Percentiles rank a stretch among this genome's conserved stretches.
These are phyloP conservation scores for Eupithecia vulgata DNA, from an alignment of 2,888 invertebrate genomes.

Conservation along the genomic window DNA sequence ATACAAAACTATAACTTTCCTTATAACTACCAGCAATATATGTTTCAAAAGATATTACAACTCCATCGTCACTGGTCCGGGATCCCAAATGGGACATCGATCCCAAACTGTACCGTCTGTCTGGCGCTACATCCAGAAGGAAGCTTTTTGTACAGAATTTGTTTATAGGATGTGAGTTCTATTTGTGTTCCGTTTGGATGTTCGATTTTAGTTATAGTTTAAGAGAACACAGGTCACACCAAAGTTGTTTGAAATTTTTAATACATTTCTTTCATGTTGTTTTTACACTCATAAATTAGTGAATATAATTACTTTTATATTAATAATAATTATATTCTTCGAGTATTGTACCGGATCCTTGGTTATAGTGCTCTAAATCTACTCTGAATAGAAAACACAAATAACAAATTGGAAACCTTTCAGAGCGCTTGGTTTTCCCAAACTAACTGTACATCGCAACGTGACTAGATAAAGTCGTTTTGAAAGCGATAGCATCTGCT, in stretches of 20 bases:
- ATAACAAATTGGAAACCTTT: slow-evolving; percentile 55
- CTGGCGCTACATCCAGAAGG: slow-evolving; percentile 59
- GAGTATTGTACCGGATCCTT: background rate
- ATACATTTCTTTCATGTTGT: background rate
- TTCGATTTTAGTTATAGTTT: slow-evolving; percentile 8
- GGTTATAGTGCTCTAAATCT: slow-evolving; percentile 33
- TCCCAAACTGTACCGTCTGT: slow-evolving; percentile 64
- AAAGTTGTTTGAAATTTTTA: background rate
- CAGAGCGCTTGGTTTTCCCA: slow-evolving; percentile 55
- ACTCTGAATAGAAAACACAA: slow-evolving; percentile 48
- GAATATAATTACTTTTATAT: too few species aligned
- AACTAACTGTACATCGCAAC: slow-evolving; percentile 63
- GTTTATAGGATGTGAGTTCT: slow-evolving; percentile 32
- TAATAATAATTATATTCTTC: too few species aligned
- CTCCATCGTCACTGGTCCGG: slow-evolving; percentile 60
- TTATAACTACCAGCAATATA: slow-evolving; percentile 37
- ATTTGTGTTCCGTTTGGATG: slow-evolving; percentile 22
- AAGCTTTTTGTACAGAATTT: slow-evolving; percentile 46
- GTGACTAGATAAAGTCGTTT: slow-evolving; percentile 66
- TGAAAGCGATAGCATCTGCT: slow-evolving; percentile 60
- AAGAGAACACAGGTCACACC: background rate
- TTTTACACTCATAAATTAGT: too few species aligned
- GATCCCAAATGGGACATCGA: slow-evolving; percentile 71
- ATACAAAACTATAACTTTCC: slow-evolving; percentile 24
- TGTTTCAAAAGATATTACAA: slow-evolving; percentile 46